These are phyloP conservation scores for Drosophila guanche DNA, from an alignment of 1,140 invertebrate genomes.

Conservation along the genomic window DNA sequence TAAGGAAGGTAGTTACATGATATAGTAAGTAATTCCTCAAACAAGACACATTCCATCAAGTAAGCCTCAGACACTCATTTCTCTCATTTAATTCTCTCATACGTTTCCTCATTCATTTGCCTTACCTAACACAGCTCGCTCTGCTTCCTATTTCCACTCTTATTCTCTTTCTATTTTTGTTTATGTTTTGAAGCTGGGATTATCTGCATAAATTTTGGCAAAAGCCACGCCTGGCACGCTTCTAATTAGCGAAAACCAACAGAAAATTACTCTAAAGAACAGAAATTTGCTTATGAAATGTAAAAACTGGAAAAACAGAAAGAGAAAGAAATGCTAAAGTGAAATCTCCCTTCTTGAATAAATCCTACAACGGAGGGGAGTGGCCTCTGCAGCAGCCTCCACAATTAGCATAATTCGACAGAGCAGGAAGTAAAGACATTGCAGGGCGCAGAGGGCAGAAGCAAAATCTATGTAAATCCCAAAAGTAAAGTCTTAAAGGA, in stretches of 20 bases:
- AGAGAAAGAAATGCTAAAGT: too few species aligned
- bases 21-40: too few species aligned
- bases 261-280: constrained; percentile 48
- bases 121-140: neutral
- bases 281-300: constrained; percentile 51
- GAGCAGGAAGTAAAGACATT: constrained; percentile 22
- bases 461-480: constrained; percentile 33
- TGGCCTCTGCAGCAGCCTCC: constrained; percentile 10
- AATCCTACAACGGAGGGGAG: constrained; percentile 25
- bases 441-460: constrained; percentile 9
- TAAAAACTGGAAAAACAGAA: constrained; percentile 10
- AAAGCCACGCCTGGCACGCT: constrained; percentile 46
- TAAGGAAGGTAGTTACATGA: too few species aligned
- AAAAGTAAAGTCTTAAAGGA: constrained; percentile 19
- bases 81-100: too few species aligned
- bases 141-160: neutral
- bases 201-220: constrained; percentile 70
- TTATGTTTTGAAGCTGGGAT: constrained; percentile 22
- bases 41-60: too few species aligned
- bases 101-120: too few species aligned
- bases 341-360: constrained; percentile 34
- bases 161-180: constrained; percentile 11
- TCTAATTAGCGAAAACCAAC: constrained; percentile 68
- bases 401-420: constrained; percentile 68
- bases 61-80: too few species aligned